phyloP scores from a whole-genome alignment of 2,888 invertebrate species.

The Stomorhina lunata region DNA sequence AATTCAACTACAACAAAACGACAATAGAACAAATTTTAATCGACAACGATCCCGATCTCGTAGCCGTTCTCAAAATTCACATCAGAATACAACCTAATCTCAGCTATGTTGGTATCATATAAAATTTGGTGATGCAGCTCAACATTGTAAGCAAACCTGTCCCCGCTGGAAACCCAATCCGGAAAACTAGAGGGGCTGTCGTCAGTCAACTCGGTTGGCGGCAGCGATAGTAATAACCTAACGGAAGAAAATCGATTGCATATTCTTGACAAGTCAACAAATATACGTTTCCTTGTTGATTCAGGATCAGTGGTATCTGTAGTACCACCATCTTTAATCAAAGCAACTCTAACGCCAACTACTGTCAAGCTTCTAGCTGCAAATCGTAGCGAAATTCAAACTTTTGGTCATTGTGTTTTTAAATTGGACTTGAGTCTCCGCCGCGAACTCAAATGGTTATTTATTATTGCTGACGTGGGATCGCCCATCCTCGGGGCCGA shows the following conservation, averaged over 20 bases:
- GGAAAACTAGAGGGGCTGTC: no score
- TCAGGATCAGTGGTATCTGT: conserved; percentile 56
- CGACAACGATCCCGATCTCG: background rate
- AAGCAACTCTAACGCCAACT: background rate
- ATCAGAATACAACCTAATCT: background rate
- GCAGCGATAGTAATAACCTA: background rate
- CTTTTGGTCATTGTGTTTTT: conserved; percentile 47
- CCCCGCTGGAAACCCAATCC: background rate
- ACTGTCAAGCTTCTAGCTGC: conserved; percentile 62
- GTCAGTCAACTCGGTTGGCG: conserved; percentile 14
- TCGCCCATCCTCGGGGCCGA: conserved; percentile 64
- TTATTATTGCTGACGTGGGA: conserved; percentile 60
- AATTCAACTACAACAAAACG: no score
- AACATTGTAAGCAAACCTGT: conserved; percentile 8
- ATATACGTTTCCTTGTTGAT: conserved; percentile 28
- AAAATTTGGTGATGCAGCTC: conserved; percentile 22
- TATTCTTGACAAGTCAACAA: conserved; percentile 16
- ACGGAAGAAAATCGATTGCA: conserved; percentile 18
- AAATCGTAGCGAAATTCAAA: conserved; percentile 59
- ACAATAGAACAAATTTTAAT: background rate
- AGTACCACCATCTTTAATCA: conserved; percentile 42
- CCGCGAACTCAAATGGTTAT: conserved; percentile 61
- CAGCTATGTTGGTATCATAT: background rate
- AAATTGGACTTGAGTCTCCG: conserved; percentile 60
- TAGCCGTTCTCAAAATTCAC: background rate